These are phyloP conservation scores for Acipenser transmontanus DNA, from an alignment of 2,797 vertebrate genomes.

Conservation along the genomic window DNA sequence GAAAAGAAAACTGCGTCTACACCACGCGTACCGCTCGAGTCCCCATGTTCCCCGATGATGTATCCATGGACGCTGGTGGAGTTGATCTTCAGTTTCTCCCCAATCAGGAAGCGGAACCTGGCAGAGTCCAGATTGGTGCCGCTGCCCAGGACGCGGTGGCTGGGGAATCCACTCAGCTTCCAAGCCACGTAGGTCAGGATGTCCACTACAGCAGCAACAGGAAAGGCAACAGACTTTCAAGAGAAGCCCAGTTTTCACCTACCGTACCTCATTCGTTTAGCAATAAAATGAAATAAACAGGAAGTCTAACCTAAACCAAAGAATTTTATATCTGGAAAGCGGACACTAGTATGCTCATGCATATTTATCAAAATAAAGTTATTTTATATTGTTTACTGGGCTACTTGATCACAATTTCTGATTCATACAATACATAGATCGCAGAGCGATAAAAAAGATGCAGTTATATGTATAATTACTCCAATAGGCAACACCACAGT, in stretches of 20 bases:
- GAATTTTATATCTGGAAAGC: too few relatives aligned
- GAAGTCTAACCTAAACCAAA: too few relatives aligned
- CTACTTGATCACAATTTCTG: too few relatives aligned
- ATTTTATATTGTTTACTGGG: too few relatives aligned
- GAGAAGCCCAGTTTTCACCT: background rate
- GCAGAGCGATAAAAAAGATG: too few relatives aligned
- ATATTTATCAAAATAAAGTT: too few relatives aligned
- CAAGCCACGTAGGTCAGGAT: constrained; percentile 28
- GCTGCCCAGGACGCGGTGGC: constrained; percentile 20
- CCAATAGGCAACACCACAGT: too few relatives aligned
- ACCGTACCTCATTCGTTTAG: background rate
- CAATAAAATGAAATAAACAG: too few relatives aligned
- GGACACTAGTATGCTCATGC: too few relatives aligned
- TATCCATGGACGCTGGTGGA: constrained; percentile 22
- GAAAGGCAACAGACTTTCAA: too few relatives aligned
- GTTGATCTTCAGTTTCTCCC: constrained; percentile 19
- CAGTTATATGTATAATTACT: too few relatives aligned
- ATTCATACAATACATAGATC: too few relatives aligned
- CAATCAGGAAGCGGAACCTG: constrained; percentile 26
- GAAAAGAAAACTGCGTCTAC: background rate
- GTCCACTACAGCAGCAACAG: constrained; percentile 20
- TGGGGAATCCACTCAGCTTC: constrained; percentile 30
- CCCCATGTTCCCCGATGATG: constrained; percentile 28
- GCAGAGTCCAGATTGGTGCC: constrained; percentile 30
- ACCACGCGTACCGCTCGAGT: constrained; percentile 19